These are phyloP conservation scores for Cochlearius cochlearius DNA, from an alignment of 2,113 vertebrate species.

Conservation along the genomic window DNA sequence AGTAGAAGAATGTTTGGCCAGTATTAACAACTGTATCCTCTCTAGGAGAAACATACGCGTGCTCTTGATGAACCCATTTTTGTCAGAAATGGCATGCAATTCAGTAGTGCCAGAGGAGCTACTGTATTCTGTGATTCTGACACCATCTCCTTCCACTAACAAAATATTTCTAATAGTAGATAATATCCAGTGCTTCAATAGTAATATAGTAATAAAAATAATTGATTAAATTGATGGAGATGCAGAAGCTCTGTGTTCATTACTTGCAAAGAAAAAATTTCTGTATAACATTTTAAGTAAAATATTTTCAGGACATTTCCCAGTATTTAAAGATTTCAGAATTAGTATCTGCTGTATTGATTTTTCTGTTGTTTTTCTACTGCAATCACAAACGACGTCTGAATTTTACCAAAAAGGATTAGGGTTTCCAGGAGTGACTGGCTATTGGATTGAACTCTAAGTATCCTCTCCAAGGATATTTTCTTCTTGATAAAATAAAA, in stretches of 20 bases:
- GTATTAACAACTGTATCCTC: not conserved
- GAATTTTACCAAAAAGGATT: not conserved
- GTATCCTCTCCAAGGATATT: not conserved
- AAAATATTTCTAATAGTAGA: not conserved
- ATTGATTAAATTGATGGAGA: not conserved
- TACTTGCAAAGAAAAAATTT: not conserved
- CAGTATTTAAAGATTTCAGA: not conserved
- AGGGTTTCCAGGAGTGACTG: not conserved
- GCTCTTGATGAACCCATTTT: not conserved
- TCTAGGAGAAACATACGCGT: not conserved
- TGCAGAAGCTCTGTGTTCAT: not conserved
- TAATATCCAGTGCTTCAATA: not conserved
- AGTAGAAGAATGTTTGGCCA: not conserved
- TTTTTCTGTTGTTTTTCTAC: not conserved
- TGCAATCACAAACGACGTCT: not conserved
- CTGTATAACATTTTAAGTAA: not conserved
- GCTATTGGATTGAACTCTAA: not conserved
- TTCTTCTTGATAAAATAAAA: not conserved
- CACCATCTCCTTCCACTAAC: not conserved
- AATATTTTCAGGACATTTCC: not conserved
- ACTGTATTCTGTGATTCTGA: not conserved
- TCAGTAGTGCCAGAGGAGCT: not conserved
- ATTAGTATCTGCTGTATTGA: not conserved
- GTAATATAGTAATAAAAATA: not conserved
- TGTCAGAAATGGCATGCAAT: not conserved